Conservation (phyloP, 2,797 vertebrate species). For the Xiphorhynchus erythropygius region DNA sequence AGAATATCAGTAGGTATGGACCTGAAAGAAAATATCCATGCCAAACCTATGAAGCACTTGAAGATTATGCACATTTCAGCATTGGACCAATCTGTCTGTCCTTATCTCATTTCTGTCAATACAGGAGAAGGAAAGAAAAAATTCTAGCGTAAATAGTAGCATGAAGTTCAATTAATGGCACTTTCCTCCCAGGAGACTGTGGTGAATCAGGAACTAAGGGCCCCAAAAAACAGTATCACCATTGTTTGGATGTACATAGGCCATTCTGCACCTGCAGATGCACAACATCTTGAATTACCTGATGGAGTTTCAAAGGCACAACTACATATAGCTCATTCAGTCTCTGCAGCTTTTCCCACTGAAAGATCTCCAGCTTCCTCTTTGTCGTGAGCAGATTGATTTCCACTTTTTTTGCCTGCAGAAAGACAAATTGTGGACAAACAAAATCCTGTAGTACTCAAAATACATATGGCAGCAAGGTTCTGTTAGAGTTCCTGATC, state of each 20-base stretch:
- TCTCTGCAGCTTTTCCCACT: conserved; percentile 89
- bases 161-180: neutral
- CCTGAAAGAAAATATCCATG: neutral
- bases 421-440: neutral
- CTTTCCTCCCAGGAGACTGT: neutral
- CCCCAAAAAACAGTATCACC: neutral
- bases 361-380: conserved; percentile 83
- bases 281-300: conserved; percentile 78
- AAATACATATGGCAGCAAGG: neutral
- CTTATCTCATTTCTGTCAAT: neutral
- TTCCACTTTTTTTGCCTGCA: conserved; percentile 81
- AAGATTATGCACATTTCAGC: neutral
- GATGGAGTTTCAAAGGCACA: conserved; percentile 87
- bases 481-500: neutral
- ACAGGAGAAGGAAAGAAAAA: neutral
- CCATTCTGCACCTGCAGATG: neutral
- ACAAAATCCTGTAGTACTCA: neutral
- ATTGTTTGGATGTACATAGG: neutral
- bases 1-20: neutral
- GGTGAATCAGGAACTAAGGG: neutral
- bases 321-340: conserved; percentile 87
- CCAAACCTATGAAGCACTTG: neutral
- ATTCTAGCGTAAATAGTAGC: neutral
- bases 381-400: conserved; percentile 73
- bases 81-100: neutral